Conservation (phyloP, 2,797 vertebrate genomes). For the Limosa lapponica region DNA sequence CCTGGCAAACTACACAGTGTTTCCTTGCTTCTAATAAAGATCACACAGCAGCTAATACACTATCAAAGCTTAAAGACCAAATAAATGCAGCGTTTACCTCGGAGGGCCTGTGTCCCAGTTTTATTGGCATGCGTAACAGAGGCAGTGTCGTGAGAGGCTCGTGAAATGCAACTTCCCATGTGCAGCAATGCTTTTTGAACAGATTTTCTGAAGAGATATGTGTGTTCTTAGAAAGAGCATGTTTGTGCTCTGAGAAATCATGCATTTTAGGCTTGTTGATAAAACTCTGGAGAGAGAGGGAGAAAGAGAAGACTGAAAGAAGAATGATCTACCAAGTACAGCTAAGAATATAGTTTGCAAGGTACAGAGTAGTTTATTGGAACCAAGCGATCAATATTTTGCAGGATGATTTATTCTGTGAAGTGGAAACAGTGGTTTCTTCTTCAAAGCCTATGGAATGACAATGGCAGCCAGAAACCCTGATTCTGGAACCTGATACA, state of each 20-base stretch:
- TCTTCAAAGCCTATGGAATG: background rate
- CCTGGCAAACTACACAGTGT: background rate
- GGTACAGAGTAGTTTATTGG: background rate
- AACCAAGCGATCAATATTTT: background rate
- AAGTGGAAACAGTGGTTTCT: background rate
- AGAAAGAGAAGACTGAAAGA: background rate
- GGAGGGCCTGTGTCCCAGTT: background rate
- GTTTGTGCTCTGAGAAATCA: background rate
- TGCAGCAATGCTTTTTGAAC: background rate
- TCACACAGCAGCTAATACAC: background rate
- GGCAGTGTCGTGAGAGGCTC: background rate
- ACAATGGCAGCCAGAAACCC: background rate
- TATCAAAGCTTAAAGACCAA: background rate
- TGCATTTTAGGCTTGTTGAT: background rate
- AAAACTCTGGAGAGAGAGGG: background rate
- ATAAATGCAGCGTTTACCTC: background rate
- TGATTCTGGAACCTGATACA: background rate
- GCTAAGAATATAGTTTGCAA: background rate
- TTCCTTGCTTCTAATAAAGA: background rate
- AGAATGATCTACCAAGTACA: background rate
- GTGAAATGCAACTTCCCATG: background rate
- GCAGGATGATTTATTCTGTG: background rate
- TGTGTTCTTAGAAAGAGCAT: slow-evolving; percentile 30
- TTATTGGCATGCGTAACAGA: background rate
- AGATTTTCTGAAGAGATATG: slow-evolving; percentile 19